Conservation (phyloP, 1,140 invertebrate species). For the Pantala flavescens region DNA sequence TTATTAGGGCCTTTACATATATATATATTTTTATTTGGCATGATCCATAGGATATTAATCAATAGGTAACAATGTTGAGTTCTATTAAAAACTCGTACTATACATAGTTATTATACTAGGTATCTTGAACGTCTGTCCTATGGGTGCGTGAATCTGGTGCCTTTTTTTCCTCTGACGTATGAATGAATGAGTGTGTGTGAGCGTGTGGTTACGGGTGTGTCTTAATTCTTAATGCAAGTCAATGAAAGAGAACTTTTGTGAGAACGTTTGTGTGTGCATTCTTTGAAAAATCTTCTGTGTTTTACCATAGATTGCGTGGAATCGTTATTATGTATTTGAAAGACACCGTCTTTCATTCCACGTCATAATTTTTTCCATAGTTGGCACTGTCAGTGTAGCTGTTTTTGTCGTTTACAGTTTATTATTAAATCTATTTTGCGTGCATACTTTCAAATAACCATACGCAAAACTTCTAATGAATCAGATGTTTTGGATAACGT, state of each 20-base stretch:
- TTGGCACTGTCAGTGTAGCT: not conserved
- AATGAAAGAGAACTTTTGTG: not conserved
- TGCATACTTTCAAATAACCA: not conserved
- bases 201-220: conserved; percentile 2
- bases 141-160: not conserved
- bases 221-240: not conserved
- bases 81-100: conserved; percentile 4
- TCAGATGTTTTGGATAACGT: not conserved
- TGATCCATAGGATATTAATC: conserved; percentile 10
- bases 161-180: not conserved
- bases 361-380: not conserved
- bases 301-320: not conserved
- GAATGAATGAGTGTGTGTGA: not conserved
- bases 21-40: conserved; percentile 1
- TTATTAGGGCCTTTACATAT: not conserved
- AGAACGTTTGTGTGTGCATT: not conserved
- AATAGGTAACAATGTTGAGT: not conserved
- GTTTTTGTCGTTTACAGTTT: not conserved
- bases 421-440: not conserved
- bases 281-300: not conserved
- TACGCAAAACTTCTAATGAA: not conserved
- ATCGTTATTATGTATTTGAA: not conserved
- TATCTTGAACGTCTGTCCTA: not conserved
- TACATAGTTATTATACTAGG: conserved; percentile 3
- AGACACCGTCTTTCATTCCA: not conserved